Conservation (phyloP, 1,140 invertebrate species). For the Heliconius melpomene region DNA sequence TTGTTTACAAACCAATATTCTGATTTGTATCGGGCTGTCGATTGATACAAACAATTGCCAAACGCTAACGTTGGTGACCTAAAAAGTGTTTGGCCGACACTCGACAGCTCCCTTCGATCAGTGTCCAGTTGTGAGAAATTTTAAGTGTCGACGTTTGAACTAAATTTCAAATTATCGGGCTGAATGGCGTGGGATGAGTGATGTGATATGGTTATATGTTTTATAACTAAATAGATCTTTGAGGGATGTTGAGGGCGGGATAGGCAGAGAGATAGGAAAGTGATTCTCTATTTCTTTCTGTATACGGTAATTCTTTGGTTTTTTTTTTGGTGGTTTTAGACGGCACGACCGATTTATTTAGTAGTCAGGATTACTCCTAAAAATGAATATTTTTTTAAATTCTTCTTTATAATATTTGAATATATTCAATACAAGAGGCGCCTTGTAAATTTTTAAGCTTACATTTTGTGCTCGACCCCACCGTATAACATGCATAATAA, state of each 20-base stretch:
- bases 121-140: not conserved
- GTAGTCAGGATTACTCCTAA: too few species aligned
- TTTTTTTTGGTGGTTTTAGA: too few species aligned
- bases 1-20: not conserved
- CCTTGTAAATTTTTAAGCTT: too few species aligned
- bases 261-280: too few species aligned
- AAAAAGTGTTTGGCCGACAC: not conserved
- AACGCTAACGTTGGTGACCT: not conserved
- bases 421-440: too few species aligned
- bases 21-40: not conserved
- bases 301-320: too few species aligned
- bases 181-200: not conserved
- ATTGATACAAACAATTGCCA: slow-evolving; percentile 10
- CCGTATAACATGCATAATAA: not conserved
- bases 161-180: not conserved
- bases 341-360: too few species aligned
- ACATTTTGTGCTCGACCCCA: too few species aligned
- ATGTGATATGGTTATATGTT: not conserved
- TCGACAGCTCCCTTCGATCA: slow-evolving; percentile 6
- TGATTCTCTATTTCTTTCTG: too few species aligned
- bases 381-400: too few species aligned
- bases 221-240: not conserved
- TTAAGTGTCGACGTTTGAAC: slow-evolving; percentile 1
- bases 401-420: too few species aligned
- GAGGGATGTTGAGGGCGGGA: too few species aligned